These are phyloP conservation scores for Anguilla megastoma DNA, from an alignment of 2,797 vertebrate species.

Conservation along the genomic window DNA sequence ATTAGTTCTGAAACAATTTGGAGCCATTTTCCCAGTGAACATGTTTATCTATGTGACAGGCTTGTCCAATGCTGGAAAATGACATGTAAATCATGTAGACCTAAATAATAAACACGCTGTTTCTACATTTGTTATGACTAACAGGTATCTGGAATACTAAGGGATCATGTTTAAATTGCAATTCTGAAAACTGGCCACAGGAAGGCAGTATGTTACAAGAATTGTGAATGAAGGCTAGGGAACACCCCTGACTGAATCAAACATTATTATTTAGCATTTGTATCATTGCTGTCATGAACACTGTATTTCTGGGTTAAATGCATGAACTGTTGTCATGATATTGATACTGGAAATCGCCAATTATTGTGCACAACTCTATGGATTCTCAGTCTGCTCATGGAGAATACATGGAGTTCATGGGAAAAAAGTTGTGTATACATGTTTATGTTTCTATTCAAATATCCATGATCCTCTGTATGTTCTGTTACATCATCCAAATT, in stretches of 20 bases:
- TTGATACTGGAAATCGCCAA: background rate
- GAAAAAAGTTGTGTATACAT: background rate
- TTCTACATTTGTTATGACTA: background rate
- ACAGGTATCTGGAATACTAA: background rate
- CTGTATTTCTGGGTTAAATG: background rate
- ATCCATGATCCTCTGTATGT: background rate
- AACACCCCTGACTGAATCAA: background rate
- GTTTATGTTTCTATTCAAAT: background rate
- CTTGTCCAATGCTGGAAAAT: background rate
- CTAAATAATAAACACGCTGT: background rate
- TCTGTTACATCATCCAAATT: background rate
- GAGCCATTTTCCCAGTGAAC: background rate
- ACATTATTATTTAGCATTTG: background rate
- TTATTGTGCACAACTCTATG: background rate
- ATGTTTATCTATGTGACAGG: background rate
- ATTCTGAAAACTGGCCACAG: conserved; percentile 51
- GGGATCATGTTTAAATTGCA: background rate
- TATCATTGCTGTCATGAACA: background rate
- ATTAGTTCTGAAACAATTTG: background rate
- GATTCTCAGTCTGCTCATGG: background rate
- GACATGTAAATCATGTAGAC: background rate
- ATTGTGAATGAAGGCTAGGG: conserved; percentile 8
- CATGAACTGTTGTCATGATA: background rate
- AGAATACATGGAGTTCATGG: background rate
- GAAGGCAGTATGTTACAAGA: conserved; percentile 59